phyloP scores from a whole-genome alignment of 1,140 invertebrate species.

The Nephila pilipes region DNA sequence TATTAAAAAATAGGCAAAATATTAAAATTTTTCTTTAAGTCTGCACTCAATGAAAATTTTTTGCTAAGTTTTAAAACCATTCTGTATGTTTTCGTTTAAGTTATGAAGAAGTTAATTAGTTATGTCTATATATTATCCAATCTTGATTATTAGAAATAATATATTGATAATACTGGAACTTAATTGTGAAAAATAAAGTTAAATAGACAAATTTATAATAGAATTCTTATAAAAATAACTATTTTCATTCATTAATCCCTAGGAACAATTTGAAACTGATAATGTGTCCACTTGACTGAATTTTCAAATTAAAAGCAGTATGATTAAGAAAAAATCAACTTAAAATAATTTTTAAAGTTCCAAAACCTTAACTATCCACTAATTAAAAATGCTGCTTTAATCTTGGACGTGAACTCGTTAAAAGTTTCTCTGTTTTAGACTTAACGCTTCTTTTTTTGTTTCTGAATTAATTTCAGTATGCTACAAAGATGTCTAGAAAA shows the following conservation, averaged over 20 bases:
- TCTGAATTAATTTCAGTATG: background rate
- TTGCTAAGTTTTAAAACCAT: too few species aligned
- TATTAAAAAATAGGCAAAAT: too few species aligned
- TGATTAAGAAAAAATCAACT: background rate
- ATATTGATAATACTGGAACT: too few species aligned
- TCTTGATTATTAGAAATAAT: too few species aligned
- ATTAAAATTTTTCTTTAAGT: too few species aligned
- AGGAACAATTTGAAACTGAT: background rate
- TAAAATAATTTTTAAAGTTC: background rate
- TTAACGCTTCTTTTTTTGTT: background rate
- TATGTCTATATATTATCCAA: too few species aligned
- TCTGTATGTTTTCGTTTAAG: too few species aligned
- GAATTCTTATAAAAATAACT: background rate
- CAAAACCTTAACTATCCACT: background rate
- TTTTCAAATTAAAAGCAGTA: background rate
- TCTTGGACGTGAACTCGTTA: background rate
- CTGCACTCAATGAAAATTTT: too few species aligned
- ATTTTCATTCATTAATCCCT: background rate
- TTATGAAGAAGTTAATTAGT: too few species aligned
- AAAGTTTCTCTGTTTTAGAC: background rate
- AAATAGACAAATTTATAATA: too few species aligned
- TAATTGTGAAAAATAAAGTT: too few species aligned
- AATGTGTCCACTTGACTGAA: background rate
- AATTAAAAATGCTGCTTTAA: background rate
- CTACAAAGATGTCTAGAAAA: background rate